phyloP scores from a whole-genome alignment of 2,797 vertebrate species.

The Myotis findleyi region DNA sequence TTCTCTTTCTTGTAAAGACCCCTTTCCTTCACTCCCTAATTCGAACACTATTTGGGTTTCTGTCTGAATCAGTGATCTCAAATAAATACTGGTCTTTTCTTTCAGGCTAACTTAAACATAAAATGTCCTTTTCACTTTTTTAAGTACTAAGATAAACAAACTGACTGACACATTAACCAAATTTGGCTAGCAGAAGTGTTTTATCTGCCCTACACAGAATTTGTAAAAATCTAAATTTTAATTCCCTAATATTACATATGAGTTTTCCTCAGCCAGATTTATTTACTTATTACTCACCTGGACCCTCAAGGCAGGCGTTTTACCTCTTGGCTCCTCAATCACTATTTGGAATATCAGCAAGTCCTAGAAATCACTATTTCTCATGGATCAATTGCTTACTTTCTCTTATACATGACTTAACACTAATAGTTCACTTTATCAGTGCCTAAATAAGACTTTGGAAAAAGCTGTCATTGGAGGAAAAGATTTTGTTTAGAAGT shows the following conservation, averaged over 20 bases:
- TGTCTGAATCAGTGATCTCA: not conserved
- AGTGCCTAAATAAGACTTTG: not conserved
- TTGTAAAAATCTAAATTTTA: not conserved
- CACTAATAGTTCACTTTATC: not conserved
- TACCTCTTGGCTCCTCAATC: not conserved
- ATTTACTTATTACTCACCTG: not conserved
- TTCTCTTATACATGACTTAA: not conserved
- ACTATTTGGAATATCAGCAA: not conserved
- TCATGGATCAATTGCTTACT: not conserved
- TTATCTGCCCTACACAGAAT: not conserved
- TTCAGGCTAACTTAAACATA: not conserved
- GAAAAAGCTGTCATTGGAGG: not conserved
- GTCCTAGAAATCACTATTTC: not conserved
- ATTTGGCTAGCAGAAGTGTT: not conserved
- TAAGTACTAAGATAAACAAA: conserved; percentile 3
- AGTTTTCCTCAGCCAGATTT: not conserved
- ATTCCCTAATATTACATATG: not conserved
- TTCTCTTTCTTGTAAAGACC: not conserved
- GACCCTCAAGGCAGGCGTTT: not conserved
- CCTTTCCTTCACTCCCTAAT: not conserved
- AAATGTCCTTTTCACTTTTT: not conserved
- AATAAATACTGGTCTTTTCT: not conserved
- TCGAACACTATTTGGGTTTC: not conserved
- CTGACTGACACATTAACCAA: not conserved
- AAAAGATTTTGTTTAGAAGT: conserved; percentile 33